phyloP scores from a whole-genome alignment of 2,888 invertebrate genomes.

The Brachyptera putata region DNA sequence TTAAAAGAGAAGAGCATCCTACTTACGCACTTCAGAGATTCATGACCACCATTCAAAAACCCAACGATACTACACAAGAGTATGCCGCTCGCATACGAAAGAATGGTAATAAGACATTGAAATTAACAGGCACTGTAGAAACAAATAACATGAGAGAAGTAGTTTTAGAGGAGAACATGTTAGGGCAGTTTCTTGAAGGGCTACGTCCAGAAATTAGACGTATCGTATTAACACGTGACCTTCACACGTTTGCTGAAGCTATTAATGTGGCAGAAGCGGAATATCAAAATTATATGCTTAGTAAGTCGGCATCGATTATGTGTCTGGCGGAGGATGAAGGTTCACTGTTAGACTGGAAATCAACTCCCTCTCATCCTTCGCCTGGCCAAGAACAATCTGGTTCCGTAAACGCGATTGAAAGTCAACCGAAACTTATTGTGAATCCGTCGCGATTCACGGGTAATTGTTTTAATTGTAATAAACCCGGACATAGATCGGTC shows the following conservation, averaged over 20 bases:
- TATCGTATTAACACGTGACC: background rate
- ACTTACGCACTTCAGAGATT: background rate
- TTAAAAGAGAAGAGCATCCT: background rate
- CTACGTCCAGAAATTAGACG: background rate
- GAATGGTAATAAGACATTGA: background rate
- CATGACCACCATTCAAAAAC: background rate
- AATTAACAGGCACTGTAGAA: background rate
- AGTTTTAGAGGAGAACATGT: background rate
- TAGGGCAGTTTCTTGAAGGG: background rate
- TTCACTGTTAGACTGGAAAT: background rate
- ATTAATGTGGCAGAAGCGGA: background rate
- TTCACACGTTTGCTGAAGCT: background rate
- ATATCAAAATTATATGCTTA: background rate
- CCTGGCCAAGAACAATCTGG: background rate
- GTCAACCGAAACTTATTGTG: no score
- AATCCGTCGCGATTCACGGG: background rate
- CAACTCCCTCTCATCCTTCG: background rate
- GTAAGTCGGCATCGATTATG: background rate
- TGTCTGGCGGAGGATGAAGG: background rate
- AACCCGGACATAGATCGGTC: background rate
- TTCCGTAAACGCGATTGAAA: no score
- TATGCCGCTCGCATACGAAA: background rate
- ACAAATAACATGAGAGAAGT: background rate
- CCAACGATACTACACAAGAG: background rate
- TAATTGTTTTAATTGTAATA: background rate